Conservation (phyloP, 2,888 invertebrate species). For the Phaonia tiefii region DNA sequence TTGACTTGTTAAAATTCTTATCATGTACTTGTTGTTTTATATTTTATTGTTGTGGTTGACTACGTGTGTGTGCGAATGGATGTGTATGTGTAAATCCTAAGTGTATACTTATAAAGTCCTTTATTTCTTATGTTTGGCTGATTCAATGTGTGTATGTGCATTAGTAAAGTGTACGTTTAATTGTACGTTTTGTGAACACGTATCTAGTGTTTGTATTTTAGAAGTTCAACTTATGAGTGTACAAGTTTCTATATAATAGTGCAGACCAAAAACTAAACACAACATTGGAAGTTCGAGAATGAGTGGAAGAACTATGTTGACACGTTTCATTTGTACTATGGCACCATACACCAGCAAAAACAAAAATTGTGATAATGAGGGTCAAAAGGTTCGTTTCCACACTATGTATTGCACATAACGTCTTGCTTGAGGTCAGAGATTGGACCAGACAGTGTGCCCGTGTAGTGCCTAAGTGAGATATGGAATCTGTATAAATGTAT, state of each 20-base stretch:
- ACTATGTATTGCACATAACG: too few relatives aligned
- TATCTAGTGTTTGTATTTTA: constrained; percentile 58
- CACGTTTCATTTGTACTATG: constrained; percentile 23
- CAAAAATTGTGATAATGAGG: constrained; percentile 8
- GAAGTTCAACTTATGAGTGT: too few relatives aligned
- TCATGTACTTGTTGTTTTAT: constrained; percentile 57
- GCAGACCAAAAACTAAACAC: too few relatives aligned
- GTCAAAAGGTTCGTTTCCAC: constrained; percentile 7
- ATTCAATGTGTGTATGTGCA: neutral
- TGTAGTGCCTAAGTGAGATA: too few relatives aligned
- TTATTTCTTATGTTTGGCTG: neutral
- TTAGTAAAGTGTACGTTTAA: too few relatives aligned
- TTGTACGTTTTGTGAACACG: constrained; percentile 55
- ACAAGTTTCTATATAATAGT: too few relatives aligned
- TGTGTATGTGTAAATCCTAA: neutral
- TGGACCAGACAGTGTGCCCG: too few relatives aligned
- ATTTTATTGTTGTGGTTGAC: neutral
- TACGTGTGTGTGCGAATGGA: neutral
- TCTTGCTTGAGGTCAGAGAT: too few relatives aligned
- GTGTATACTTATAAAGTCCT: constrained; percentile 23
- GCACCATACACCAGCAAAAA: constrained; percentile 44
- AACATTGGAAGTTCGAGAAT: too few relatives aligned
- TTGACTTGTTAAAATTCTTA: constrained; percentile 54
- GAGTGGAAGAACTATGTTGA: constrained; percentile 31
- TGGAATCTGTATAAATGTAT: too few relatives aligned